Evolutionary conservation across 2,888 invertebrate species (phyloP), one percentile per base, ranked within the genome.

Genomic region (Pocota personata): DNA sequence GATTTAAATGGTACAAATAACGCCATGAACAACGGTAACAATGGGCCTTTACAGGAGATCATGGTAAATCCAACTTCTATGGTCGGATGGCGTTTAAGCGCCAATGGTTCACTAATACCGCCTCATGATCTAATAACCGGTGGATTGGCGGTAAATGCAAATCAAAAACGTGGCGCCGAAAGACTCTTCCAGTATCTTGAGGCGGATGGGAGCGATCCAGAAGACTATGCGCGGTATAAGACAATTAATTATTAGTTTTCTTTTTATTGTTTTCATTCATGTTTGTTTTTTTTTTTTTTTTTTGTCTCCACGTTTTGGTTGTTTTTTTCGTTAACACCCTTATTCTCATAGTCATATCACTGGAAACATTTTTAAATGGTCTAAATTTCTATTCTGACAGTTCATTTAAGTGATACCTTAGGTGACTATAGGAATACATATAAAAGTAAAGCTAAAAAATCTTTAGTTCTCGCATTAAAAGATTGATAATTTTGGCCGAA

Each of bases 161-260:
- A 90, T 88, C 92, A 91, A 89, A 93, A 93, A 90, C 94, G 94
- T 88, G 95, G 95, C 87, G 95, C 95, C 75, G 95, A 95, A 88
- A 93, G 95, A 80, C 93, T 95, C 72, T 95, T 95, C 93, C 95
- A 94, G 90, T 96, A 95, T 93, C 94, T 95, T 93, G 96, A 95
- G 93, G 96, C 96, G 95, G 95, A 95, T 93, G 95, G 95, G 89
- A 95, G 95, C 73, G 95, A 95, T 90, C 94, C 94, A 90, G 93
- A 93, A 90, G 93, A 93, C 90, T 93, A 93, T 91, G 91, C 93
- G 90, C 90, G 93, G 93, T 90, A 93, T 67, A 88, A 72, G 80
- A 46, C 76, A 24, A 67, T 52, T 14, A 60, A 43, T 40, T 75
- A 27, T 19, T 40, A 7, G 21, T 40, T 87, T 43, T 40, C 21